phyloP scores from a whole-genome alignment of 2,888 invertebrate species.

The Catocala fraxini region DNA sequence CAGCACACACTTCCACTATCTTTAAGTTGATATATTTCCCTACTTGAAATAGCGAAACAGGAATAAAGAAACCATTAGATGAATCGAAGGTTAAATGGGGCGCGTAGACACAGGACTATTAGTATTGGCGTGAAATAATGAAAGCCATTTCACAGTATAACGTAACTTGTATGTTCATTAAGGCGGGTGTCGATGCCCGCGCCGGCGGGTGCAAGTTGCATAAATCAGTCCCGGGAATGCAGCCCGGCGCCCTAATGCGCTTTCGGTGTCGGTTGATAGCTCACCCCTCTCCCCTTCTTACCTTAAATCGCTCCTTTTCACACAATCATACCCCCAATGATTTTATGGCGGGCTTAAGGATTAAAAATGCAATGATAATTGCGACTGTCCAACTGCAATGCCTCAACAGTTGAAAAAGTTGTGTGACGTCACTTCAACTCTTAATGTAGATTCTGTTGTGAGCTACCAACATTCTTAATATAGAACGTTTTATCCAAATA shows the following conservation, averaged over 20 bases:
- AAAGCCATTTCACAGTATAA: constrained; percentile 78
- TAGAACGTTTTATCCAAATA: constrained; percentile 12
- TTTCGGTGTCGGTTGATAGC: constrained; percentile 84
- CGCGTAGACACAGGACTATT: constrained; percentile 70
- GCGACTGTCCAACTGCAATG: constrained; percentile 32
- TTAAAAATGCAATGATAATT: constrained; percentile 50
- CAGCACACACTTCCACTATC: not conserved
- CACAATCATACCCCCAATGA: constrained; percentile 48
- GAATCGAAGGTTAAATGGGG: constrained; percentile 55
- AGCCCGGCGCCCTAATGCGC: constrained; percentile 82
- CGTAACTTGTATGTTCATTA: constrained; percentile 84
- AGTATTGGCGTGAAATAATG: constrained; percentile 81
- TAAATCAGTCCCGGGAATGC: constrained; percentile 84
- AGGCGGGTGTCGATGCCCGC: constrained; percentile 79
- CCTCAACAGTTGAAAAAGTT: constrained; percentile 26
- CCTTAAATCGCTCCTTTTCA: constrained; percentile 59
- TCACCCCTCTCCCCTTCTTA: constrained; percentile 59
- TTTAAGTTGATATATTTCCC: constrained; percentile 21
- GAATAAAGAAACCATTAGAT: constrained; percentile 48
- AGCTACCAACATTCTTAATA: constrained; percentile 14
- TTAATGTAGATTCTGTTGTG: constrained; percentile 21
- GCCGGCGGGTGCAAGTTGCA: constrained; percentile 77
- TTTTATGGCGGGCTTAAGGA: constrained; percentile 32
- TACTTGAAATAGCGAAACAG: constrained; percentile 25
- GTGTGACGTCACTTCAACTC: constrained; percentile 9